Conservation (phyloP, 2,888 invertebrate species). For the Acleris laterana region DNA sequence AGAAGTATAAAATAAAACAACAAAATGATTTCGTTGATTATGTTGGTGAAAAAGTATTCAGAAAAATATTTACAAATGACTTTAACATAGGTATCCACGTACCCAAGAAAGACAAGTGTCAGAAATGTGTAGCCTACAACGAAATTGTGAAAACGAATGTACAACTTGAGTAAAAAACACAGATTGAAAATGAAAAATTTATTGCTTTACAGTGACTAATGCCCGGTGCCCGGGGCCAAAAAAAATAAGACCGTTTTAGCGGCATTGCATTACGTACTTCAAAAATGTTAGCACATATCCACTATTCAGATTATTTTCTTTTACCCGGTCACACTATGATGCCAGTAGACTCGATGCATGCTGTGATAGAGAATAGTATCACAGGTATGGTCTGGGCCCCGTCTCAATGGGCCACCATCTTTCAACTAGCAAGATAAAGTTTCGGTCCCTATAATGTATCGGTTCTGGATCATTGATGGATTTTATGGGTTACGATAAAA, state of each 20-base stretch:
- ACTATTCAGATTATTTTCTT: conserved; percentile 42
- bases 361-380: conserved; percentile 39
- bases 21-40: neutral
- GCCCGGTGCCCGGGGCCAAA: conserved; percentile 17
- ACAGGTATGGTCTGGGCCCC: conserved; percentile 39
- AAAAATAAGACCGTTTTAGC: conserved; percentile 20
- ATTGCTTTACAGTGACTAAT: conserved; percentile 16
- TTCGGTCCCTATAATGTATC: conserved; percentile 17
- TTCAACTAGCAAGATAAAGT: neutral
- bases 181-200: conserved; percentile 6
- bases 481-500: conserved; percentile 24
- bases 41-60: conserved; percentile 13
- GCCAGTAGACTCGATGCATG: conserved; percentile 42
- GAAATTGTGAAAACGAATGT: neutral
- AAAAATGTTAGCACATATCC: conserved; percentile 28
- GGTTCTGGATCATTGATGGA: conserved; percentile 15
- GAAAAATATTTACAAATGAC: neutral
- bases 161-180: neutral
- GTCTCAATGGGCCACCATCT: conserved; percentile 39
- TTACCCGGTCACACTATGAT: conserved; percentile 43
- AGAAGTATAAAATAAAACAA: neutral
- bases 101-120: conserved; percentile 13
- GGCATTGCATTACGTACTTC: conserved; percentile 5
- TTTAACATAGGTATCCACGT: conserved; percentile 18
- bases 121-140: neutral